Percentiles rank a stretch among this genome's conserved stretches.
Conservation (phyloP, 2,888 invertebrate genomes). For the Eupithecia insigniata region DNA sequence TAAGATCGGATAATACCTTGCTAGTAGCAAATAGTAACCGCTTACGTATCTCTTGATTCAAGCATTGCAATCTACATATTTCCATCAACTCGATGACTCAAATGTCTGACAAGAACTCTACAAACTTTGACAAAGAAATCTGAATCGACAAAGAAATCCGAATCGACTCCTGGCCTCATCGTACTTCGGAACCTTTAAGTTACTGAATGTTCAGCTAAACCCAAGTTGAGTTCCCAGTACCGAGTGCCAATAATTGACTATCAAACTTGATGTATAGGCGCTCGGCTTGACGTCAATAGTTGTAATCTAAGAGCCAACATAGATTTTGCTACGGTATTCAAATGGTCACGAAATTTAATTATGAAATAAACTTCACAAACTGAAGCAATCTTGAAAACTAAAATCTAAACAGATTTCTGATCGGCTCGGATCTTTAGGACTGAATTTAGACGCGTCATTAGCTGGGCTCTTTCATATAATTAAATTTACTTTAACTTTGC, state of each 20-base stretch:
- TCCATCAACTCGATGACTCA: not conserved
- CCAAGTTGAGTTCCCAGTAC: conserved; percentile 70
- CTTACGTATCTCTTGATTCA: not conserved
- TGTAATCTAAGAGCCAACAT: conserved; percentile 36
- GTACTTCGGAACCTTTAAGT: conserved; percentile 27
- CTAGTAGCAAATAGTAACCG: not conserved
- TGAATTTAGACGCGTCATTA: not conserved
- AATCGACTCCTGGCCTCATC: conserved; percentile 11
- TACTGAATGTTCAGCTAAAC: conserved; percentile 62
- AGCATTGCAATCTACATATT: too few species aligned
- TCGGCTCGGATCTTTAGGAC: not conserved
- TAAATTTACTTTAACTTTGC: not conserved
- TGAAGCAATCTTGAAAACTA: not conserved
- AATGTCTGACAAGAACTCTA: not conserved
- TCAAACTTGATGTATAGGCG: conserved; percentile 80
- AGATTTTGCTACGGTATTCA: conserved; percentile 5
- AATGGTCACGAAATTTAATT: not conserved
- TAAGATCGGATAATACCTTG: not conserved
- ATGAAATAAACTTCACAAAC: not conserved
- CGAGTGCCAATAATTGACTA: conserved; percentile 82
- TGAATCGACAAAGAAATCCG: not conserved
- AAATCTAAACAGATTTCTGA: too few species aligned
- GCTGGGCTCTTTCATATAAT: not conserved
- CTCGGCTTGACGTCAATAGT: conserved; percentile 72
- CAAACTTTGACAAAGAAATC: not conserved